Conservation (phyloP, 2,888 invertebrate genomes). For the Frankliniella intonsa region DNA sequence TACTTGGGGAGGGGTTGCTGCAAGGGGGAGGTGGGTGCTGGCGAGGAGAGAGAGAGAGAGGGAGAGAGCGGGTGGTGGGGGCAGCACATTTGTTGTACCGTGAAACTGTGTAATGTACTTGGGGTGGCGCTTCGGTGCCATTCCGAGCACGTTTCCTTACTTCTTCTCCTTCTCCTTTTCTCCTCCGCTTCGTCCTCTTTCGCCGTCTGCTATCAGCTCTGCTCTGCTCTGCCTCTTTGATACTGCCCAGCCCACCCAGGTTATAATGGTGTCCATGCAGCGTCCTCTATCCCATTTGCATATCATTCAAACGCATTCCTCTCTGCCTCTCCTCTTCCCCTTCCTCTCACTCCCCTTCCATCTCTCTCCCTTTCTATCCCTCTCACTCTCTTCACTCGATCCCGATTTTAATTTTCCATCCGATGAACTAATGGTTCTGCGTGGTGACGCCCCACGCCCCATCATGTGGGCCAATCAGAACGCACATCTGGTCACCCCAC, state of each 20-base stretch:
- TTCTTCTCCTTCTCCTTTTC: constrained; percentile 9
- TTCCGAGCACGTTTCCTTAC: constrained; percentile 25
- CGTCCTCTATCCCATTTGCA: not conserved
- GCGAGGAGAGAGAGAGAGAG: not conserved
- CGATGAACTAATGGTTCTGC: not conserved
- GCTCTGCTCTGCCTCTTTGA: not conserved
- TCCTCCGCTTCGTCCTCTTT: not conserved
- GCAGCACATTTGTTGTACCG: constrained; percentile 5
- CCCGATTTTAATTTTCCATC: not conserved
- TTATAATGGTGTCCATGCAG: not conserved
- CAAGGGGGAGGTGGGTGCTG: not conserved
- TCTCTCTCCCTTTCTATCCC: constrained; percentile 17
- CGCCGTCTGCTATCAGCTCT: not conserved
- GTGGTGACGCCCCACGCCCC: too few relatives aligned
- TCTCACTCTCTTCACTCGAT: not conserved
- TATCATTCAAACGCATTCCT: not conserved
- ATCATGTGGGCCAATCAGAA: not conserved
- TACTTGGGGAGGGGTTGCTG: constrained; percentile 33
- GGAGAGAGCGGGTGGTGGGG: not conserved
- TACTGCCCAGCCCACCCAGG: not conserved
- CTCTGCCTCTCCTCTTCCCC: constrained; percentile 2
- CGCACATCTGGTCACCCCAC: constrained; percentile 5
- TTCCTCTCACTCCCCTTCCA: constrained; percentile 28
- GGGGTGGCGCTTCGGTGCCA: constrained; percentile 22
- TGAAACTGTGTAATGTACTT: constrained; percentile 23